Evolutionary conservation across 2,888 invertebrate genomes (phyloP), one percentile per base, ranked within the genome.

Genomic region (Odontocerum albicorne): DNA sequence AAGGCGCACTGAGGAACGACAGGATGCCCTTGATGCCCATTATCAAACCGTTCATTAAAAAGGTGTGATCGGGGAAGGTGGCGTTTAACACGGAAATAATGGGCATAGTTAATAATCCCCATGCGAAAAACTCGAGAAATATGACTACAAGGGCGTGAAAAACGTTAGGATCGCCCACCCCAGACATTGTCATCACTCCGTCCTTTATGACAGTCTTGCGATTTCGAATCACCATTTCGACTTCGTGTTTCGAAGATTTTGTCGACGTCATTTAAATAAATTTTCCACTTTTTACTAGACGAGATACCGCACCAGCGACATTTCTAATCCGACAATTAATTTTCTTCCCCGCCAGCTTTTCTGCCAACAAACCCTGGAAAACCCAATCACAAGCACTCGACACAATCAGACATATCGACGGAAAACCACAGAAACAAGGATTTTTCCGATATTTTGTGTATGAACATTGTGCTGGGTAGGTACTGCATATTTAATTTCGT

Each of bases 121-220:
- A 99, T 64, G 98, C 96, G 79, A 99, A 99, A 79, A 98, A 99
- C 80, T 99, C 99, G 75, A 99, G 81, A 81, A 99, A 99, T 77
- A 99, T 99, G 68, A 99, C 96, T 70, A 99, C 90, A 72, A 99
- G 80, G 61, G 99, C 99, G 86, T 99, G 99, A 77, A 95, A 96
- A 62, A 99, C 90, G 71, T 94, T 95, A 62, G 99, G 96, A 73
- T 91, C 90, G 63, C 95, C 95, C 70, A 95, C 88, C 65, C 93
- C 93, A 38, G 81, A 81, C 84, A 88, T 88, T 76, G 90, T 90
- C 77, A 92, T 89, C 69, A 91, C 88, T 71, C 89, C 90, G 83
- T 92, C 90, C 82, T 90, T 91, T 75, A 87, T 84, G 72, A 90
- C 88, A 72, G 88, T 85, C 80, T 90, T 90, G 76, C 91, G 84